Evolutionary conservation across 2,888 invertebrate species (phyloP).

Genomic region (Lymantria monacha): DNA sequence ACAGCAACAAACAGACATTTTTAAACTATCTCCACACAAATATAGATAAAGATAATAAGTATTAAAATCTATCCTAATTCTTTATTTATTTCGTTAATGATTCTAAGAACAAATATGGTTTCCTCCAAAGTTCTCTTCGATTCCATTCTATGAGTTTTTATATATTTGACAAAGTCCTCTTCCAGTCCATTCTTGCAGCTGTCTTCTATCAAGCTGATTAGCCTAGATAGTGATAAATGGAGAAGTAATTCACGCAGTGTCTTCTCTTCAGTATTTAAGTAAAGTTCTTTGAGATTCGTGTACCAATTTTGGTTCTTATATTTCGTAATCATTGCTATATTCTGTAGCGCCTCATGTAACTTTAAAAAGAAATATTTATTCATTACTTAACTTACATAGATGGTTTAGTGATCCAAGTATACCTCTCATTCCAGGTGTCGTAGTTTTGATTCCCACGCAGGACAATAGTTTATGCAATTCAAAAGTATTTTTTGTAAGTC

Average conservation of each 20-base stretch:
- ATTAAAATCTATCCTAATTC: background rate
- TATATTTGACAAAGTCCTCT: constrained; percentile 36
- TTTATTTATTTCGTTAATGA: constrained; percentile 41
- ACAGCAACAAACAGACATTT: too few relatives aligned
- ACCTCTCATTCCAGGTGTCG: too few relatives aligned
- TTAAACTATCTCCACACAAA: too few relatives aligned
- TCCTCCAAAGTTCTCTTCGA: constrained; percentile 42
- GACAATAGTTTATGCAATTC: too few relatives aligned
- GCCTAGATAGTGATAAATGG: constrained; percentile 46
- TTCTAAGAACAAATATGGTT: constrained; percentile 41
- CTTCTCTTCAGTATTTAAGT: constrained; percentile 37
- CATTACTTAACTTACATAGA: background rate
- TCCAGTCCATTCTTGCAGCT: constrained; percentile 40
- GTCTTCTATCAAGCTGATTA: constrained; percentile 51
- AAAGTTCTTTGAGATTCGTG: constrained; percentile 49
- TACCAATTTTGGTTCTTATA: constrained; percentile 55
- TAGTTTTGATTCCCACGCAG: too few relatives aligned
- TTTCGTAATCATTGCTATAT: constrained; percentile 49
- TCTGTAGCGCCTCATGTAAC: constrained; percentile 58
- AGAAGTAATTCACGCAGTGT: constrained; percentile 44
- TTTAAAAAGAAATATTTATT: constrained; percentile 34
- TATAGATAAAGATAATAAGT: background rate
- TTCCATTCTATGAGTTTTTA: constrained; percentile 35
- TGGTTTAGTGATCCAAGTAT: too few relatives aligned
- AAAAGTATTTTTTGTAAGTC: too few relatives aligned